These are phyloP conservation scores for Dryococelus australis DNA, from an alignment of 2,888 invertebrate species.

Conservation along the genomic window DNA sequence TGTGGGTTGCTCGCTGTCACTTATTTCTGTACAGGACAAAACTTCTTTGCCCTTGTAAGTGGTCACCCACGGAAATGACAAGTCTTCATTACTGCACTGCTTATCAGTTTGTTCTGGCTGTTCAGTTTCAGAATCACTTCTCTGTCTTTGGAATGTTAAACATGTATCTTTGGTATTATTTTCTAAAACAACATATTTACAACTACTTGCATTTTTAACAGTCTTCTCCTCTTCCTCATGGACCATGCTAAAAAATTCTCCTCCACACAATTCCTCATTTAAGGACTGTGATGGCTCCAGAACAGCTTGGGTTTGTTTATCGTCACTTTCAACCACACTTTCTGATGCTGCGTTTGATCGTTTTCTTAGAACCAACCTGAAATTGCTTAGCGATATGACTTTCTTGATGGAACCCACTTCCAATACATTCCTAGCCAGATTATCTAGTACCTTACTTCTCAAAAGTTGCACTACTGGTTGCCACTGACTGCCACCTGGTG, in stretches of 20 bases:
- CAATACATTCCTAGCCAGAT: slow-evolving; percentile 33
- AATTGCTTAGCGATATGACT: slow-evolving; percentile 20
- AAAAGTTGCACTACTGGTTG: slow-evolving; percentile 41
- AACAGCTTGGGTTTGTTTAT: neutral
- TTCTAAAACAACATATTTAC: slow-evolving; percentile 33
- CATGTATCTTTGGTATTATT: slow-evolving; percentile 40
- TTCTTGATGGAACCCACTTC: slow-evolving; percentile 20
- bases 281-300: neutral
- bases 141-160: slow-evolving; percentile 36
- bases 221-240: neutral
- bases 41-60: neutral
- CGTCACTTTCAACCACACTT: neutral
- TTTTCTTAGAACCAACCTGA: neutral
- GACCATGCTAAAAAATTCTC: too few species aligned
- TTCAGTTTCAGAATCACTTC: slow-evolving; percentile 22
- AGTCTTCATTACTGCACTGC: neutral
- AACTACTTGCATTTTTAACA: neutral
- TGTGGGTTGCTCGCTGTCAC: neutral
- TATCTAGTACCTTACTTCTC: slow-evolving; percentile 36
- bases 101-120: neutral
- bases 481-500: slow-evolving; percentile 31
- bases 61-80: neutral
- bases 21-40: neutral
- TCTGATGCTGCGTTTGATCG: neutral
- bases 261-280: neutral